These are phyloP conservation scores for Arrhamphus sclerolepis DNA, from an alignment of 2,797 vertebrate genomes.

Conservation along the genomic window DNA sequence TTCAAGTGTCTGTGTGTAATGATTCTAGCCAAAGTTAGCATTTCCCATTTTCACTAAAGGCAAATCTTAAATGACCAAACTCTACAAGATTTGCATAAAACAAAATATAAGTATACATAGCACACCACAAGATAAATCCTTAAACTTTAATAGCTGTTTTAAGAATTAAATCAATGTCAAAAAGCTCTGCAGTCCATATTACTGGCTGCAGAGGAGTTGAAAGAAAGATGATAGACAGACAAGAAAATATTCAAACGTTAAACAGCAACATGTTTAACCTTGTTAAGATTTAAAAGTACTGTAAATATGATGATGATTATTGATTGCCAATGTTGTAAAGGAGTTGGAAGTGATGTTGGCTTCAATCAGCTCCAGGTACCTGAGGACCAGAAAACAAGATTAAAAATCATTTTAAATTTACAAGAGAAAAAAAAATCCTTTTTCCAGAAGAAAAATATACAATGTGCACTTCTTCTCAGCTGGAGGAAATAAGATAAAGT, in stretches of 20 bases:
- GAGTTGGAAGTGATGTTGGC: conserved; percentile 5
- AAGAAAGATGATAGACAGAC: conserved; percentile 22
- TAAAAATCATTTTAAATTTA: neutral
- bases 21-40: neutral
- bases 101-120: neutral
- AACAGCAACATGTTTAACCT: conserved; percentile 5
- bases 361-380: neutral
- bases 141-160: neutral
- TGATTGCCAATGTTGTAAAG: conserved; percentile 11
- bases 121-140: neutral
- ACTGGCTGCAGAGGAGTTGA: neutral
- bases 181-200: neutral
- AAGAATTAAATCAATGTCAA: neutral
- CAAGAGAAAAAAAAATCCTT: neutral
- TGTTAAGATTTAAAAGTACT: neutral
- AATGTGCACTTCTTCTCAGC: neutral
- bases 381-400: conserved; percentile 22
- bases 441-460: neutral
- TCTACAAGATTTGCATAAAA: neutral
- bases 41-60: neutral
- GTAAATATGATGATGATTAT: neutral
- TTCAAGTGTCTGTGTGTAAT: conserved; percentile 4
- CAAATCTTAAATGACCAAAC: neutral
- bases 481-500: neutral
- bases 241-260: neutral